Conservation (phyloP, 2,113 vertebrate genomes). For the Dasyornis broadbenti region DNA sequence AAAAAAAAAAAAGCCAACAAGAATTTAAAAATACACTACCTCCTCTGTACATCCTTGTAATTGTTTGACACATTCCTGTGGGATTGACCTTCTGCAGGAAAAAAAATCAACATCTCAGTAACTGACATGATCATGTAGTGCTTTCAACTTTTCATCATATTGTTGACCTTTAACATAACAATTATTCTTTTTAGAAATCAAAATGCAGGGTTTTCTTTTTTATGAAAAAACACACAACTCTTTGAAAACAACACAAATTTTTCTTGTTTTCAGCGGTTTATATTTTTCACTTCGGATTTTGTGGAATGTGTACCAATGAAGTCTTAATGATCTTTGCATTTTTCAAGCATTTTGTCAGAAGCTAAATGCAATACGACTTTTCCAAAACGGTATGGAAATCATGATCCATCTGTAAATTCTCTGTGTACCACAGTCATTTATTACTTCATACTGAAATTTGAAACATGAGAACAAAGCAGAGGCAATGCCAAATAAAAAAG, state of each 20-base stretch:
- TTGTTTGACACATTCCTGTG: neutral
- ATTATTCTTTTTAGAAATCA: neutral
- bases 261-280: neutral
- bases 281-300: neutral
- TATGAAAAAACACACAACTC: neutral
- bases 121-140: neutral
- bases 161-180: neutral
- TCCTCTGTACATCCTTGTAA: neutral
- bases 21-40: neutral
- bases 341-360: neutral
- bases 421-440: slow-evolving; percentile 45
- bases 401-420: slow-evolving; percentile 45
- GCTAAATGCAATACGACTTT: neutral
- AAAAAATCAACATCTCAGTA: neutral
- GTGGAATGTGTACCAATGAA: neutral
- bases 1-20: neutral
- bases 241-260: neutral
- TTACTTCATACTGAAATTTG: slow-evolving; percentile 55
- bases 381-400: slow-evolving; percentile 22
- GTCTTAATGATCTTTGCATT: neutral
- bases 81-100: neutral
- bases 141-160: neutral
- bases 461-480: slow-evolving; percentile 56
- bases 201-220: neutral
- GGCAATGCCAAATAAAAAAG: slow-evolving; percentile 53